These are phyloP conservation scores for Prochilodus magdalenae DNA, from an alignment of 2,113 vertebrate genomes.

Conservation along the genomic window DNA sequence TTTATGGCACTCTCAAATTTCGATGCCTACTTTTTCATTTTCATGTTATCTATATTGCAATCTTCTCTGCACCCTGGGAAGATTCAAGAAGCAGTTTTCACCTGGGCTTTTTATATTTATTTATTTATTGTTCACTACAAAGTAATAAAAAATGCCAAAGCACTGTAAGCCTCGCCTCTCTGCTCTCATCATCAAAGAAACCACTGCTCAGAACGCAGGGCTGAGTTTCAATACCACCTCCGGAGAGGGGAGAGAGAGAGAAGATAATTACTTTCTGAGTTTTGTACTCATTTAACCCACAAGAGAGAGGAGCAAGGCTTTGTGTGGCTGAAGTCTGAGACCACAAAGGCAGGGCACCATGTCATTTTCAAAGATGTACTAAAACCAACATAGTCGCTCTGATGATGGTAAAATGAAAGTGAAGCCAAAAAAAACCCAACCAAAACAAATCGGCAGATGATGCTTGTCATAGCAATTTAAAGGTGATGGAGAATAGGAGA, in stretches of 20 bases:
- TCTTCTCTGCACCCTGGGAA: not conserved
- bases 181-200: constrained; percentile 49
- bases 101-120: constrained; percentile 14
- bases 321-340: not conserved
- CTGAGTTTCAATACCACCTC: constrained; percentile 22
- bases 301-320: not conserved
- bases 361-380: constrained; percentile 37
- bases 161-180: constrained; percentile 23
- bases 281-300: constrained; percentile 36
- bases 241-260: not conserved
- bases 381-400: not conserved
- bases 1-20: not conserved
- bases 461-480: not conserved
- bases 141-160: constrained; percentile 39
- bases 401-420: not conserved
- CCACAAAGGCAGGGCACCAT: constrained; percentile 16
- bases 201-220: constrained; percentile 6
- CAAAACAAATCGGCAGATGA: not conserved
- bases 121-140: constrained; percentile 32
- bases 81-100: not conserved
- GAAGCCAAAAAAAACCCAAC: not conserved
- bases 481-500: not conserved
- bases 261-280: constrained; percentile 42
- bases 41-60: constrained; percentile 1
- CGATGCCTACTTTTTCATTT: not conserved